phyloP scores from a whole-genome alignment of 2,797 vertebrate species.

The Ctenosaura bakeri region DNA sequence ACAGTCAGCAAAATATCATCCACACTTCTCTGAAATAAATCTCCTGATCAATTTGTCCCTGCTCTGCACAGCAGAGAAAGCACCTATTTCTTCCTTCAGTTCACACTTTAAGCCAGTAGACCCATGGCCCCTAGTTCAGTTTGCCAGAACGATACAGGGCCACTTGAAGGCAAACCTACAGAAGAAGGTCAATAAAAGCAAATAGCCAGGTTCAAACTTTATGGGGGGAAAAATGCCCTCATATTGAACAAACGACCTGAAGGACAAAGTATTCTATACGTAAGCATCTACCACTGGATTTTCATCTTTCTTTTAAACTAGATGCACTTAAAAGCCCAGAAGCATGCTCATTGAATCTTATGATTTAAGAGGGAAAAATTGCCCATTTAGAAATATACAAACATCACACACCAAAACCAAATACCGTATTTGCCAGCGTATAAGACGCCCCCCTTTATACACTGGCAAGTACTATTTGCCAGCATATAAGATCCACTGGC shows the following conservation, averaged over 20 bases:
- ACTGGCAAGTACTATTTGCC: too few species aligned
- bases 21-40: conserved; percentile 63
- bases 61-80: conserved; percentile 26
- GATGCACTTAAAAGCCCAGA: neutral
- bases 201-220: neutral
- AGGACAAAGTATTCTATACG: neutral
- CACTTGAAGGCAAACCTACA: neutral
- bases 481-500: too few species aligned
- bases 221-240: too few species aligned
- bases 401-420: neutral
- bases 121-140: neutral
- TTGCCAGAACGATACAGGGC: neutral
- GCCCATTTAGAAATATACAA: neutral
- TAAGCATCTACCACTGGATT: neutral
- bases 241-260: neutral
- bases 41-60: conserved; percentile 53
- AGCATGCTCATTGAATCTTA: neutral
- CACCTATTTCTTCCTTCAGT: conserved; percentile 55
- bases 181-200: neutral
- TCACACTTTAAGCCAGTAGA: conserved; percentile 28
- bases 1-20: conserved; percentile 68
- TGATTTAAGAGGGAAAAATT: neutral
- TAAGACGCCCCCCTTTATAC: too few species aligned
- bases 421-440: too few species aligned
- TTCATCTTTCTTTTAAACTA: neutral